Evolutionary conservation across 2,797 vertebrate species (phyloP), one percentile per base, ranked within the genome.

Genomic region (Sphenodon punctatus): DNA sequence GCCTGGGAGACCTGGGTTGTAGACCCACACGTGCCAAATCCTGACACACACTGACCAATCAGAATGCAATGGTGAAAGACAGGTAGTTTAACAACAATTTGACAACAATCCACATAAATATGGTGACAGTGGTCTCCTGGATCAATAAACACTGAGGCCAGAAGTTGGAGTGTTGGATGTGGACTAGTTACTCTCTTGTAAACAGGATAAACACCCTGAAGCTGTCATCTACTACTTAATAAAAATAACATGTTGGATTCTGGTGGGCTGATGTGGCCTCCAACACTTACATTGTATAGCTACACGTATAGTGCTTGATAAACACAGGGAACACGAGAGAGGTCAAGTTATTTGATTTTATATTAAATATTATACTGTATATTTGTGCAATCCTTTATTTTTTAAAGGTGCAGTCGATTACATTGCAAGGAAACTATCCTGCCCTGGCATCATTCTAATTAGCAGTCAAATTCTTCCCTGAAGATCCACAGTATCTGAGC

Each of bases 301-400:
- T 72, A 20, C 5, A 38, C n/a, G 68, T 12, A 23, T 41, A 19
- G 41, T 51, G 36, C 58, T 36, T 25, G 41, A 64, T 7, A 75
- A 68, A 49, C 17, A 76, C 6, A 58, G 30, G 51, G 65, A 77
- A 84, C 41, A 65, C 30, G 8, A 1, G 10, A 73, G 30, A n/a
- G n/a, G n/a, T n/a, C 7, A 4, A 78, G 59, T 53, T 36, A 46
- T 41, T 59, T 2, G 5, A 51, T 63, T 68, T 60, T 23, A 19
- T 27, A 67, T 66, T 59, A 66, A 77, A 43, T 0, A 55, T 20
- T 2, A 49, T 86, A n/a, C n/a, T n/a, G n/a, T n/a, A n/a, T n/a
- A 85, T 85, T 80, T 80, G 85, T 88, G 75, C 74, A 59, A 87
- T 68, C 67, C 56, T 64, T 0, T 1, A 12, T 74, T 75, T 80